Base-by-base conservation (phyloP, 1,140 invertebrate genomes). In the Diploscapter pachys region DNA sequence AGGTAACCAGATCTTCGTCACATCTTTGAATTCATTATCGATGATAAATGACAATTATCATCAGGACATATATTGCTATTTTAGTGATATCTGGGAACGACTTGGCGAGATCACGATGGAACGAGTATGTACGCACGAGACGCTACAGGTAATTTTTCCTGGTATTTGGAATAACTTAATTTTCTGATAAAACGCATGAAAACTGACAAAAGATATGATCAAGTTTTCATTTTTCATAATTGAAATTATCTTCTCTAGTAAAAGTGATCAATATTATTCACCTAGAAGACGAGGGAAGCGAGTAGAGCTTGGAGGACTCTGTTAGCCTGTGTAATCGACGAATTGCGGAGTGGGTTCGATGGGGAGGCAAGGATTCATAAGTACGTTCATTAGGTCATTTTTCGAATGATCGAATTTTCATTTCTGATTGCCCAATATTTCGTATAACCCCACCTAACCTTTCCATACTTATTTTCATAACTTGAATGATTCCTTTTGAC, bases 21-120 rank as follows among this genome's bases (percentile, higher is more conserved):
- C 8, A 52, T 53, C 9, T 11, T 64, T 13, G 9, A 52, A 68
- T 5, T 9, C 66, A 11, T 50, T 8, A 52, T 55, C 11, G 57
- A 53, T 13, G 57, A 59, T 59, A 31, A 31, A 31, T 31, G 31
- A 31, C 31, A 31, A 31, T 31, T 31, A 31, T 1, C 31, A 31
- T 31, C 31, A 31, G 31, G 31, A 31, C 31, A 31, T 31, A 31
- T 31, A 31, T 31, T 59, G 11, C n/a, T 55, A 9, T 68, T 68
- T 68, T 8, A 68, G 59, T 50, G 81, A 85, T 50, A 82, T 85
- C 54, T 85, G 83, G 83, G 83, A 85, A 70, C 72, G 79, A 50
- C 55, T 85, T 11, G 83, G 83, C 4, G 83, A 83, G 72, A 81
- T 85, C 49, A 72, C 77, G 3, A 85, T 85, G 81, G 83, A 85